Evolutionary conservation across 2,888 invertebrate species (phyloP), one percentile per base, ranked within the genome.

Genomic region (Ennomos erosarius): DNA sequence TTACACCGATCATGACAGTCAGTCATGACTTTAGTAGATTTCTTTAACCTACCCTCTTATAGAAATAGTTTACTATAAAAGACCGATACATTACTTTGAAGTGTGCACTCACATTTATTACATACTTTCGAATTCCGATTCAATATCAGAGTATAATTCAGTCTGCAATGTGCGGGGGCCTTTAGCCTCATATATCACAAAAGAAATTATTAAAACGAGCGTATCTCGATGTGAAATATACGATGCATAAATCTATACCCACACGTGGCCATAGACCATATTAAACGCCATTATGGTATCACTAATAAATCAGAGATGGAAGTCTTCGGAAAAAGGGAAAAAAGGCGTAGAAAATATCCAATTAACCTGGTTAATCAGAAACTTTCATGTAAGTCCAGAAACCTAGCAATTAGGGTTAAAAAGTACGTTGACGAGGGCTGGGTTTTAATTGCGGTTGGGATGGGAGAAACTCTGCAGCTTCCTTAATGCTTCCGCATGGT

Each of bases 201-300:
- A 57, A 50, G 55, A 65, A 59, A 65, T 65, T 60, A 65, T 62
- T 55, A 12, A 44, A 65, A 54, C 51, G 50, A 51, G 43, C 55
- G 37, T 49, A 40, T 49, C 47, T 61, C 48, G 55, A 52, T 55
- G 50, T 59, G 40, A 67, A 64, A 74, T 79, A 78, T 75, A 81
- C 74, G 71, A 72, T 62, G 45, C 63, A 73, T 76, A 79, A 79
- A 79, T 74, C 70, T 63, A 69, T 73, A 70, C 76, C 77, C 76
- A 79, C 74, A 65, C 70, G 56, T 50, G 48, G 26, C 37, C 46
- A 34, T 12, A 11, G 38, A 37, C 13, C 45, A 40, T 36, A 48
- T 60, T 60, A 62, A 60, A 49, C 56, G 51, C 55, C 59, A 54
- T 65, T 65, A 65, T 67, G 64, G 69, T 71, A 68, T 47, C 62